Evolutionary conservation across 2,797 vertebrate genomes (phyloP), one percentile per base, ranked within the genome.

Genomic region (Rhinichthys osculus): DNA sequence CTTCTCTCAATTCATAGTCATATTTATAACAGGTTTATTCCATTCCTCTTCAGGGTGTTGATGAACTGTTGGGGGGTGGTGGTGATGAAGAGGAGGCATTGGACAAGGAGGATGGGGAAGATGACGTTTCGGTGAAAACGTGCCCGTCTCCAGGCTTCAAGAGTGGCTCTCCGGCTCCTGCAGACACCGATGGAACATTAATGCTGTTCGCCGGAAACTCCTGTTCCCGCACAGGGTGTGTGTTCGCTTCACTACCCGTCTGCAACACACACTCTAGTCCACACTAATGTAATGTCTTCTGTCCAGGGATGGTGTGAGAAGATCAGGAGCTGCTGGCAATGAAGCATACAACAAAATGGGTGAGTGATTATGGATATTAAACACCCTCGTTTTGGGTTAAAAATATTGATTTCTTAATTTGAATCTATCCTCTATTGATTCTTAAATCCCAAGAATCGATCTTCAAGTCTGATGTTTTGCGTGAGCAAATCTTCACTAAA

Each of bases 121-220:
- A 72, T 27, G 47, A 64, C 9, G 38, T 78, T 17, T 30, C 54
- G 0, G 40, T 73, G 30, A 79, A 92, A 78, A 90, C 91, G 81
- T 94, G 92, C 71, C 81, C 79, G 8, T 94, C 93, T 77, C 90
- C 93, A 0, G 85, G 71, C 5, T 90, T 90, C 59, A 92, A 88
- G 21, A 89, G 94, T 84, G 93, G 93, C 2, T 96, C 96, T 3
- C 92, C 88, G 0, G 88, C 89, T 9, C 93, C 92, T 27, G 70
- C 69, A 0, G 94, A 95, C 84, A 93, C 95, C 0, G 98, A 99
- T 27, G 96, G 96, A 1, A 97, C 97, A 0, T 87, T 99, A 74
- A 93, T 99, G 93, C 94, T 99, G 23, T 99, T 99, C 80, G 97
- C 97, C 4, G 97, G 97, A 33, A 98, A 91, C 92, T 99, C 97